A percentile compares a stretch with the other conserved stretches of the same genome.
Conservation (phyloP, 2,797 vertebrate genomes). For the Streptopelia turtur region DNA sequence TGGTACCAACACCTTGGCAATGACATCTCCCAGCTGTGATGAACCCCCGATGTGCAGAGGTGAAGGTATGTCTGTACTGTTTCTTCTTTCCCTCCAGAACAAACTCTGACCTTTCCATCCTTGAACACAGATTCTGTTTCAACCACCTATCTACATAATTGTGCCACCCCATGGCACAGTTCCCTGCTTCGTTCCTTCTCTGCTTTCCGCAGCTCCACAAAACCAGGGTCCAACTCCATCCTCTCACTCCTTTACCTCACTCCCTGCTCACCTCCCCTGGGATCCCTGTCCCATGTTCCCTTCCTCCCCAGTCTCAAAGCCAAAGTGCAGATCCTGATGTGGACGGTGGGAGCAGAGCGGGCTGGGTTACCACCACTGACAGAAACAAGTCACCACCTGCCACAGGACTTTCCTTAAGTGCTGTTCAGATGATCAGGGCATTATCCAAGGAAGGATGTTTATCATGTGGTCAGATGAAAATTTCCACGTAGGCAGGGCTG, state of each 20-base stretch:
- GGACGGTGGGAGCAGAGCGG: not conserved
- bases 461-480: not conserved
- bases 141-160: not conserved
- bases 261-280: not conserved
- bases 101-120: not conserved
- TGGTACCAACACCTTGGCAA: not conserved
- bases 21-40: not conserved
- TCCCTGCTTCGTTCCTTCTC: not conserved
- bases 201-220: not conserved
- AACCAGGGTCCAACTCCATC: not conserved
- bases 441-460: not conserved
- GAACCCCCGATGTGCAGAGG: not conserved
- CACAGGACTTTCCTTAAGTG: not conserved
- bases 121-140: not conserved
- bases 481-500: not conserved
- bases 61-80: not conserved
- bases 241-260: not conserved
- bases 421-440: not conserved
- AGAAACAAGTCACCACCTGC: not conserved
- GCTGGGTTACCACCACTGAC: not conserved
- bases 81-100: not conserved
- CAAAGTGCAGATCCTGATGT: not conserved
- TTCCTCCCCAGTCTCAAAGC: not conserved
- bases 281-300: not conserved
- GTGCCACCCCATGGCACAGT: not conserved